Percentiles rank a stretch among this genome's conserved stretches.
phyloP scores from a whole-genome alignment of 2,113 vertebrate genomes.

The Upupa epops region DNA sequence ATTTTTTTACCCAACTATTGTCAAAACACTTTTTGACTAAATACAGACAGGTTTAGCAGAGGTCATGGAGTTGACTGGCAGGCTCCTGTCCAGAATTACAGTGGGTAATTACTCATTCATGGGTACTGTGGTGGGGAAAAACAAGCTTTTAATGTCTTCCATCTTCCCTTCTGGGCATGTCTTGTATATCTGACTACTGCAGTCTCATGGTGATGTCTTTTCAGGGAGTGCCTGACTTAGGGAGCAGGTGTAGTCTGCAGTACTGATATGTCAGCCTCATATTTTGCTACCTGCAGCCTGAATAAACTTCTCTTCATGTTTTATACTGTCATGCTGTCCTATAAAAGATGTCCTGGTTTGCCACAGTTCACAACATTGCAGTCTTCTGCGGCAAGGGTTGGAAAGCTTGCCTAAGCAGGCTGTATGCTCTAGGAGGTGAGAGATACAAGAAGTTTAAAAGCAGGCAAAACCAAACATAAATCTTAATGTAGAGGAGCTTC shows the following conservation, averaged over 20 bases:
- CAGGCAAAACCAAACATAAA: not conserved
- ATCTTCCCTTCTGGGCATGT: slow-evolving; percentile 22
- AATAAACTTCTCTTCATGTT: slow-evolving; percentile 60
- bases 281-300: slow-evolving; percentile 51
- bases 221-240: slow-evolving; percentile 54
- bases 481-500: not conserved
- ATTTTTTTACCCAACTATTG: not conserved
- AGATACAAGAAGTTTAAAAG: slow-evolving; percentile 43
- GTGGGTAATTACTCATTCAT: not conserved
- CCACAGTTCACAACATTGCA: slow-evolving; percentile 31
- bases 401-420: slow-evolving; percentile 49
- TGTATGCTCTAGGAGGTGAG: slow-evolving; percentile 47
- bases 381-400: slow-evolving; percentile 45
- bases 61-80: not conserved
- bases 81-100: not conserved
- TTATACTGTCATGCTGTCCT: slow-evolving; percentile 53
- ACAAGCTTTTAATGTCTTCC: not conserved
- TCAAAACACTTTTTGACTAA: not conserved
- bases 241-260: slow-evolving; percentile 51
- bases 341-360: slow-evolving; percentile 48
- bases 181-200: slow-evolving; percentile 1
- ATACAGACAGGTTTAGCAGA: not conserved
- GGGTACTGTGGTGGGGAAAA: not conserved
- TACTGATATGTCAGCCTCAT: slow-evolving; percentile 49
- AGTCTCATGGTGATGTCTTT: slow-evolving; percentile 59